These are phyloP conservation scores for Drosophila leontia DNA, from an alignment of 1,140 invertebrate genomes.

Conservation along the genomic window DNA sequence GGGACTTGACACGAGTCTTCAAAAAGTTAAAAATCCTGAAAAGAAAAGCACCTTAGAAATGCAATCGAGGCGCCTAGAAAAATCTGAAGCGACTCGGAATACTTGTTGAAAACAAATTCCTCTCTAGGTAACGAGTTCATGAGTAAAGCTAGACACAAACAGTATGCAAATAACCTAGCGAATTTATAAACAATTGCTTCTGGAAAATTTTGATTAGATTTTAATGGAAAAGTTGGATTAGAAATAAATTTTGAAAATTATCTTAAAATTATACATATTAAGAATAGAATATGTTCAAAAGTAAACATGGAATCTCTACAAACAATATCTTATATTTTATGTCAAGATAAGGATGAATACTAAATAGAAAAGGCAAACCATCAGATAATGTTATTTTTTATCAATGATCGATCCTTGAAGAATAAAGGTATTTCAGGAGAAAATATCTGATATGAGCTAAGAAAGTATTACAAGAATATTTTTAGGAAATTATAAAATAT, in stretches of 20 bases:
- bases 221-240: not conserved
- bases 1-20: too few relatives aligned
- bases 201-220: not conserved
- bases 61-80: not conserved
- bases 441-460: not conserved
- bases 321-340: not conserved
- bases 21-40: not conserved
- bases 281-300: too few relatives aligned
- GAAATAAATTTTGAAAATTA: not conserved
- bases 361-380: not conserved
- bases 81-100: not conserved
- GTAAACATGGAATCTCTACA: not conserved
- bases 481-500: not conserved
- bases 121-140: conserved; percentile 4
- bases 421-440: not conserved
- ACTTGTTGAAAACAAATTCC: not conserved
- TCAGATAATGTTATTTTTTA: not conserved
- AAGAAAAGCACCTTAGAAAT: not conserved
- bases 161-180: not conserved
- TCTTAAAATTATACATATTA: too few relatives aligned
- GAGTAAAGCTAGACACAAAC: not conserved
- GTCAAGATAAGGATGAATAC: not conserved
- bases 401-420: not conserved
- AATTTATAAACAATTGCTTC: not conserved
- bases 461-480: not conserved